A percentile compares a stretch with the other conserved stretches of the same genome.
phyloP scores from a whole-genome alignment of 2,888 invertebrate species.

The Pristionchus arcanus region DNA sequence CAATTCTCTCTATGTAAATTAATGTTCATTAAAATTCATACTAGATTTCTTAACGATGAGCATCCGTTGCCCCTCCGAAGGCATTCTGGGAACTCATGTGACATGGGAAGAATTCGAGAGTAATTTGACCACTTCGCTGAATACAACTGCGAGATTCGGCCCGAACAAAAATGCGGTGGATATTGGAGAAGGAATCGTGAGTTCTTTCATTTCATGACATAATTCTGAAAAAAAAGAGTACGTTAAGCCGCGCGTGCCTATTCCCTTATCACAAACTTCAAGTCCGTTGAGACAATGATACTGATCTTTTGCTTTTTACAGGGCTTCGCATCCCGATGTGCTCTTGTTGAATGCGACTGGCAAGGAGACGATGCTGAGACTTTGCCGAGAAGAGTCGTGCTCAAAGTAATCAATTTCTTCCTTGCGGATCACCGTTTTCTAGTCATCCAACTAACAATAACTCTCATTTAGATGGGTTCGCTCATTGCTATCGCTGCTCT shows the following conservation, averaged over 20 bases:
- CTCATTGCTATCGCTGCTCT: not conserved
- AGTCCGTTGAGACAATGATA: not conserved
- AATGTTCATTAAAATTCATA: too few relatives aligned
- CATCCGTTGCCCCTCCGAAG: not conserved
- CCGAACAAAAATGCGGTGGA: not conserved
- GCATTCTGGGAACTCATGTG: slow-evolving; percentile 11
- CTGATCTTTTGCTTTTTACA: not conserved
- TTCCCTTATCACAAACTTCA: not conserved
- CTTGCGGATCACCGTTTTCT: not conserved
- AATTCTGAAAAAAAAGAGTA: not conserved
- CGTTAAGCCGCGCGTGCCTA: too few relatives aligned
- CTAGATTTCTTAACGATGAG: not conserved
- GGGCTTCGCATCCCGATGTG: slow-evolving; percentile 13
- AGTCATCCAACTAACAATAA: too few relatives aligned
- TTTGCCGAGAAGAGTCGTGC: not conserved
- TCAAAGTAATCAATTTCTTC: not conserved
- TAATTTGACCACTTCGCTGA: not conserved
- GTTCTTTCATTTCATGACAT: not conserved
- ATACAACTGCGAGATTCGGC: not conserved
- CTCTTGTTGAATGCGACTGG: not conserved
- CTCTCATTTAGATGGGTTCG: not conserved
- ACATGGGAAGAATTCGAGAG: slow-evolving; percentile 10
- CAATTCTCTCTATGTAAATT: not conserved
- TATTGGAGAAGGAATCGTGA: not conserved
- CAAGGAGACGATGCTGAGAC: not conserved